phyloP scores from a whole-genome alignment of 2,113 vertebrate genomes.

The Nerophis ophidion region DNA sequence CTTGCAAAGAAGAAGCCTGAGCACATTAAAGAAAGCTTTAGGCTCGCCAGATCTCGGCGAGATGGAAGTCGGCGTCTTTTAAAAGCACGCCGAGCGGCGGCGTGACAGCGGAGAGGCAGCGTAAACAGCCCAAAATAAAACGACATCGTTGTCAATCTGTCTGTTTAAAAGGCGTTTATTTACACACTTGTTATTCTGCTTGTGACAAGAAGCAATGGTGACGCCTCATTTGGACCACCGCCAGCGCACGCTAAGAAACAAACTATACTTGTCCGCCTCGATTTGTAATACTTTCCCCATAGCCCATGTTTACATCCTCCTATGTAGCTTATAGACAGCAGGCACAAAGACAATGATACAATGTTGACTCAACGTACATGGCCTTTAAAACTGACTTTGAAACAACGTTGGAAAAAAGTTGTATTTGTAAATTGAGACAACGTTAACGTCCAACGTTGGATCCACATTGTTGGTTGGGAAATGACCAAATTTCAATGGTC shows the following conservation, averaged over 20 bases:
- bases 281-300: slow-evolving; percentile 47
- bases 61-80: slow-evolving; percentile 44
- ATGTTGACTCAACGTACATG: too few species aligned
- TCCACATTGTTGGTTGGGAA: too few species aligned
- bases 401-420: too few species aligned
- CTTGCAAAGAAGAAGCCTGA: slow-evolving; percentile 42
- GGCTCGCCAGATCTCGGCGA: slow-evolving; percentile 27
- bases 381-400: too few species aligned
- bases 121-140: slow-evolving; percentile 71
- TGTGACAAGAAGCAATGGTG: slow-evolving; percentile 43
- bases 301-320: slow-evolving; percentile 10
- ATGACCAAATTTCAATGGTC: too few species aligned
- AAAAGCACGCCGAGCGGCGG: slow-evolving; percentile 24
- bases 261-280: slow-evolving; percentile 56
- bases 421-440: too few species aligned
- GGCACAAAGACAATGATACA: too few species aligned
- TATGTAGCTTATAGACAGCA: not conserved
- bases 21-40: slow-evolving; percentile 51
- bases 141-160: slow-evolving; percentile 57
- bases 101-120: slow-evolving; percentile 56
- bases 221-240: slow-evolving; percentile 50
- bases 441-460: too few species aligned
- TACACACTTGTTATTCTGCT: slow-evolving; percentile 40
- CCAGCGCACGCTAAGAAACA: slow-evolving; percentile 44
- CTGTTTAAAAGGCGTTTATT: slow-evolving; percentile 52